Evolutionary conservation across 2,888 invertebrate species (phyloP).

Genomic region (Thymelicus acteon): DNA sequence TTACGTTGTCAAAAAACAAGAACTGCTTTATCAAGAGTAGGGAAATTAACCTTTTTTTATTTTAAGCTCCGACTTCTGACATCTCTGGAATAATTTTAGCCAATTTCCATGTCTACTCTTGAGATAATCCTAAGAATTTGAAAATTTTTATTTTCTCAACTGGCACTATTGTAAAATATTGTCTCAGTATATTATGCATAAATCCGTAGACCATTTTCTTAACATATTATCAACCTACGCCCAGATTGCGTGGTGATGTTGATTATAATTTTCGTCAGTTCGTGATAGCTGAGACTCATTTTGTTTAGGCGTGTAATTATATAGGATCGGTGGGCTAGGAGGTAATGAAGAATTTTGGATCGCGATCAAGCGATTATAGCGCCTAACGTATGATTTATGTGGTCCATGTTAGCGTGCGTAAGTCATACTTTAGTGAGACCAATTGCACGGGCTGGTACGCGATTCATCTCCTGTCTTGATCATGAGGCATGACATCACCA

Average conservation of each 20-base stretch:
- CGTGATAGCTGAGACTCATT: conserved; percentile 60
- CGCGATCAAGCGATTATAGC: conserved; percentile 28
- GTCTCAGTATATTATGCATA: conserved; percentile 2
- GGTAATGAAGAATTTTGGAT: conserved; percentile 29
- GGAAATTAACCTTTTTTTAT: no score
- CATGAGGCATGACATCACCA: conserved; percentile 72
- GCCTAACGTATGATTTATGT: conserved; percentile 6
- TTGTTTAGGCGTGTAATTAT: conserved; percentile 70
- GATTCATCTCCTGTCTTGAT: conserved; percentile 54
- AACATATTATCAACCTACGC: conserved; percentile 72
- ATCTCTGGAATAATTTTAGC: no score
- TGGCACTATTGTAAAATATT: background rate
- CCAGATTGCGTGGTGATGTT: conserved; percentile 68
- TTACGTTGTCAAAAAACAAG: background rate
- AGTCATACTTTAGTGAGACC: conserved; percentile 3
- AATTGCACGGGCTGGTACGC: conserved; percentile 43
- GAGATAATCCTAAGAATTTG: no score
- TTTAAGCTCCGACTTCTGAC: no score
- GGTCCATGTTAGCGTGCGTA: conserved; percentile 24
- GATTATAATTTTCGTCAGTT: conserved; percentile 74
- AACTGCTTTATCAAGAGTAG: background rate
- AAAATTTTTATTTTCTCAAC: no score
- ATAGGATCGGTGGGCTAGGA: conserved; percentile 41
- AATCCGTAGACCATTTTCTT: conserved; percentile 56
- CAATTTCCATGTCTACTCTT: no score